Evolutionary conservation across 1,140 invertebrate genomes (phyloP).

Genomic region (Ridgeia piscesae): DNA sequence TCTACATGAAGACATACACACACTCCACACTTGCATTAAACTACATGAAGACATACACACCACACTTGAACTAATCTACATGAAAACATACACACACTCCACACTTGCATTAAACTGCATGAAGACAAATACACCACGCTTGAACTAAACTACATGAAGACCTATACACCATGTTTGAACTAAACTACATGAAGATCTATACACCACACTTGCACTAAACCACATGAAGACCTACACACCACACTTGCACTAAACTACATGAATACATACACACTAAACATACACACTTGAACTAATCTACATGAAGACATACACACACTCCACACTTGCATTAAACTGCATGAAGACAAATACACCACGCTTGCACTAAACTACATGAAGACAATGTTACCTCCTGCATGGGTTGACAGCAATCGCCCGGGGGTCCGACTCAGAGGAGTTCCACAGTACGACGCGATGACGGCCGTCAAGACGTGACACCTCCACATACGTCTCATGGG

Average conservation of each 20-base stretch:
- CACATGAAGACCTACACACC: not conserved
- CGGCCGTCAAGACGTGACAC: conserved; percentile 89
- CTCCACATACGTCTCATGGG: conserved; percentile 96
- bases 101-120: not conserved
- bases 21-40: not conserved
- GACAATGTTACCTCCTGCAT: conserved; percentile 69
- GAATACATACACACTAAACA: not conserved
- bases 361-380: not conserved
- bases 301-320: not conserved
- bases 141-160: not conserved
- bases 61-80: too few species aligned
- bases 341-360: too few species aligned
- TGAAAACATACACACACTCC: not conserved
- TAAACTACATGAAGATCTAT: not conserved
- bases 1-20: not conserved
- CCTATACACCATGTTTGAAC: not conserved
- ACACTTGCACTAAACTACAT: not conserved
- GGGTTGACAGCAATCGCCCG: conserved; percentile 95
- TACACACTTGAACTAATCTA: too few species aligned
- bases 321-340: not conserved
- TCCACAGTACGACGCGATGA: conserved; percentile 86
- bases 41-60: not conserved
- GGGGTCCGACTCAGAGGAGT: conserved; percentile 90
- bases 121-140: too few species aligned
- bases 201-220: not conserved